Base-by-base conservation (phyloP, 1,140 invertebrate genomes). In the Neodiprion lecontei region DNA sequence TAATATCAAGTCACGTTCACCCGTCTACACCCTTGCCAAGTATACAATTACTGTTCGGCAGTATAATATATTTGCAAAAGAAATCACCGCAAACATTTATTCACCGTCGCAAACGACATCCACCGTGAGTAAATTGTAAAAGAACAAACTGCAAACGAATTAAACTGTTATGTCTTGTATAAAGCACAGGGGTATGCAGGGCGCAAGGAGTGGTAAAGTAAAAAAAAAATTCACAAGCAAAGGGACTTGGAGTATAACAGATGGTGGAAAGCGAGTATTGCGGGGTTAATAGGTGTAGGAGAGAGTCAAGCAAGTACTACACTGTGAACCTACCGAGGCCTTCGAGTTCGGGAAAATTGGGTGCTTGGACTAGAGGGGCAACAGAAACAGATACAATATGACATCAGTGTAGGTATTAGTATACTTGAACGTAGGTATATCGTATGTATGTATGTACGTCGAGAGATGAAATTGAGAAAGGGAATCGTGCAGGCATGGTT, bases 341-440 rank as follows among this genome's bases (percentile, higher is more conserved):
- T 90, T 92, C 91, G 83, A 92, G 90, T 85, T 90, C 89, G 88
- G 91, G 91, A 89, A 91, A 92, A 89, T 92, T 90, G 88, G 91
- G 91, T 89, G 92, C 92, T 89, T 91, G 91, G 88, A 92, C 92
- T 93, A 91, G 88, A 89, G 86, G 88, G 88, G 86, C 83, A 87
- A 88, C 84, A 87, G 84, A 89, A 88, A 84, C 82, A 88, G 81
- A 88, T 66, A 71, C 50, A 76, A 71, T 65, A 28, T 87, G 85
- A 86, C 77, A 87, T 86, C 84, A 82, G 80, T 85, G 53, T 61
- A 61, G n/a, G 53, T 61, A 61, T 61, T 61, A 9, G 53, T 61
- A 61, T 61, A 61, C 53, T 61, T 61, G n/a, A 17, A 61, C n/a
- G 53, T 61, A 14, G 53, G 53, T 61, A 61, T 61, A 61, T 61